A percentile compares a stretch with the other conserved stretches of the same genome.
These are phyloP conservation scores for Phoxinus dragarum DNA, from an alignment of 2,797 vertebrate genomes.

Conservation along the genomic window DNA sequence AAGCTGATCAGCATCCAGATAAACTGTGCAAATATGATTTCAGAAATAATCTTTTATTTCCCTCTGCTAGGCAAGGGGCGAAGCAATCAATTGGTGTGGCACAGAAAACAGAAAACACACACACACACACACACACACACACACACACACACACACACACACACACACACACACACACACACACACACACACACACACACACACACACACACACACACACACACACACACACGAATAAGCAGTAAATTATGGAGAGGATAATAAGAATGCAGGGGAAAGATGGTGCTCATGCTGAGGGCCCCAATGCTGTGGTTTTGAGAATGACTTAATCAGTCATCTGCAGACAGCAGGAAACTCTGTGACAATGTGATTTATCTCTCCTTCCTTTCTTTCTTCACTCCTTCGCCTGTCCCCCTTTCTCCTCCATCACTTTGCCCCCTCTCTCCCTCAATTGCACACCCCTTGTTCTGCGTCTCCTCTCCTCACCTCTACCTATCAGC, in stretches of 20 bases:
- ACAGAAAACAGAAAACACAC: slow-evolving; percentile 6
- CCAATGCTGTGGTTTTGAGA: slow-evolving; percentile 66
- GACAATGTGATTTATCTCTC: slow-evolving; percentile 72
- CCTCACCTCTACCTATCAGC: slow-evolving; percentile 17
- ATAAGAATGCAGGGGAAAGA: slow-evolving; percentile 58
- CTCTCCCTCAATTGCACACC: slow-evolving; percentile 29
- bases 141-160: not conserved
- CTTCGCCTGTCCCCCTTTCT: slow-evolving; percentile 41
- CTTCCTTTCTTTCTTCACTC: slow-evolving; percentile 47
- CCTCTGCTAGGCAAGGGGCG: slow-evolving; percentile 15
- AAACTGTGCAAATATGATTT: slow-evolving; percentile 54
- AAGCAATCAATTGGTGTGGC: slow-evolving; percentile 46
- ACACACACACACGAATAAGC: slow-evolving; percentile 7
- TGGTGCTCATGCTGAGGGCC: slow-evolving; percentile 57
- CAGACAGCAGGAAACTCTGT: slow-evolving; percentile 73
- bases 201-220: not conserved
- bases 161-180: not conserved
- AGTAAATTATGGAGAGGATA: slow-evolving; percentile 55
- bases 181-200: slow-evolving; percentile 16
- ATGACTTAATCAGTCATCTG: slow-evolving; percentile 83
- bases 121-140: slow-evolving; percentile 23
- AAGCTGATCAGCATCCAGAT: slow-evolving; percentile 42
- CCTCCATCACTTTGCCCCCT: slow-evolving; percentile 26
- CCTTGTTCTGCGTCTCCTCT: slow-evolving; percentile 1
- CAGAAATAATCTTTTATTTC: slow-evolving; percentile 49